A percentile compares a stretch with the other conserved stretches of the same genome.
Evolutionary conservation across 1,140 invertebrate genomes (phyloP).

Genomic region (Drosophila varians): DNA sequence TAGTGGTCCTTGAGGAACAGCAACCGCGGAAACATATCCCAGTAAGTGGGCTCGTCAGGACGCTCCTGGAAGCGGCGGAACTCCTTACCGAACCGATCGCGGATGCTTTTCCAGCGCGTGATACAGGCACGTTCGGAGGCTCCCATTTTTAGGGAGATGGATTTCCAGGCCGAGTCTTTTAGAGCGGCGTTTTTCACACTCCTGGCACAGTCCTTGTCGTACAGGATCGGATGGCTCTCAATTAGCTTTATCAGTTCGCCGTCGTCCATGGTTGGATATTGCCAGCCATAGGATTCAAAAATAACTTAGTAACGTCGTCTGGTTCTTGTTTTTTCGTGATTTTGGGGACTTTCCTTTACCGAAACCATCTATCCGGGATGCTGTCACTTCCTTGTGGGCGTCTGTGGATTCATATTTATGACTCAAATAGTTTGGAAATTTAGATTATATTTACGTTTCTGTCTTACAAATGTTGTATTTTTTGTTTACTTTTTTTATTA

Average conservation of each 20-base stretch:
- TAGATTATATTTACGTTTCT: too few species aligned
- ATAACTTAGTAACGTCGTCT: too few species aligned
- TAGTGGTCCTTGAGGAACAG: conserved; percentile 75
- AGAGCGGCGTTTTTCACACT: conserved; percentile 57
- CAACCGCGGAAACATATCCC: conserved; percentile 75
- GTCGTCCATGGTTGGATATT: conserved; percentile 47
- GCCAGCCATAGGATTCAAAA: not conserved
- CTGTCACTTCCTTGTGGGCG: too few species aligned
- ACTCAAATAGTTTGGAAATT: too few species aligned
- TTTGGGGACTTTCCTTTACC: too few species aligned
- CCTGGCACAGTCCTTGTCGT: conserved; percentile 65
- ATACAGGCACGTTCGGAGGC: conserved; percentile 73
- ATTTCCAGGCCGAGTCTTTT: conserved; percentile 74
- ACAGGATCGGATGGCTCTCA: conserved; percentile 68
- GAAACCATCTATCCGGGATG: too few species aligned
- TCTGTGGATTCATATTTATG: too few species aligned
- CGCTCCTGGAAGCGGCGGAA: conserved; percentile 68
- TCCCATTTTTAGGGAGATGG: conserved; percentile 54
- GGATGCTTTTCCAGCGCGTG: conserved; percentile 75
- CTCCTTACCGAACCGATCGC: conserved; percentile 75
- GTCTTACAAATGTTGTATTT: too few species aligned
- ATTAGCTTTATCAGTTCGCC: conserved; percentile 65
- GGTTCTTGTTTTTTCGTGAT: too few species aligned
- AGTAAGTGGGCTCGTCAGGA: conserved; percentile 63
- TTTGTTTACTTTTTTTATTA: too few species aligned